Base-by-base conservation (phyloP, 2,797 vertebrate species). In the Diglossa cyanea region DNA sequence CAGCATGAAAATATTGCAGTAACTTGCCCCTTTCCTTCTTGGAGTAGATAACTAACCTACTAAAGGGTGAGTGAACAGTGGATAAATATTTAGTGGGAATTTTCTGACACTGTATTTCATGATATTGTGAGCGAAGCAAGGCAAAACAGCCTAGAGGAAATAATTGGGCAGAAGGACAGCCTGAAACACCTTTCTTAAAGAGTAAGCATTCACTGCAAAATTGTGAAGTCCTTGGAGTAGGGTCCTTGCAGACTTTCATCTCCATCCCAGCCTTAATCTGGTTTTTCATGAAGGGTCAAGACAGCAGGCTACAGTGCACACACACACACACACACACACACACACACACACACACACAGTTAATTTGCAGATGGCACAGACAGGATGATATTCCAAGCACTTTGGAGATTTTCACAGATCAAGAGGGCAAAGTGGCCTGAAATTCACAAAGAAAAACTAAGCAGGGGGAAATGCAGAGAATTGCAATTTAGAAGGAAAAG, bases 1-100 rank as follows among this genome's bases (percentile, higher is more conserved):
- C 70, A 82, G 17, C 62, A 70, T 54, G 79, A 93, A 96, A 96
- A 65, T 82, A 75, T 85, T 84, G 57, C 60, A 39, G 74, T 79
- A 88, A 93, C 31, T 18, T 61, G 6, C 53, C 83, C 83, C 96
- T 96, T 89, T 87, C n/a, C 73, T 93, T 89, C 94, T 97, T 90
- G 66, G 73, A 92, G 80, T 90, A 87, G 75, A 77, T 95, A 94
- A 78, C 50, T 93, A 92, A 44, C 25, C 14, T 54, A 28, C 35
- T 75, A n/a, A 96, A 86, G 35, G n/a, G 30, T 84, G 20, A 11
- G 12, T 17, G 6, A 77, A 57, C 11, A 61, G 37, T 1, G 3
- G 54, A 58, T 30, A 72, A 81, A 48, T 57, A 62, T 75, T 78
- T 51, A 42, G n/a, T 47, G 45, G 50, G 45, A 72, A 33, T 62